Base-by-base conservation (phyloP, 2,113 vertebrate genomes). In the Mormyrus lacerda region DNA sequence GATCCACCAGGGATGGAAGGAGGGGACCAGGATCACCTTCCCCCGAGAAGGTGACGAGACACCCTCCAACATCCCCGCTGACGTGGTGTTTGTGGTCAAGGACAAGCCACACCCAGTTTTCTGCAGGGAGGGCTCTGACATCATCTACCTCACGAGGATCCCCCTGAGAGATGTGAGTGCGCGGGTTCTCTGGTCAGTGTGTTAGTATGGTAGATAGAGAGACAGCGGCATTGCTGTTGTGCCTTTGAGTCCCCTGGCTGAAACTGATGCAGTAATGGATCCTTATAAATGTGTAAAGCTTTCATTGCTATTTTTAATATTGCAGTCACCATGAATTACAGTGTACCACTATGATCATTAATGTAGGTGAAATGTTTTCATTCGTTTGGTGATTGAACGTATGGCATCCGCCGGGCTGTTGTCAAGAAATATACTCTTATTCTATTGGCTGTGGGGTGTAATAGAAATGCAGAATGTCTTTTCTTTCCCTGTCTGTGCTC, bases 1-100 rank as follows among this genome's bases (percentile, higher is more conserved):
- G 93, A 97, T 99, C 73, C 99, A 97, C 90, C 94, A 93, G 0
- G 98, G 98, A 0, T 99, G 98, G 98, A 99, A 99, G 91, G 96
- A 94, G 91, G 98, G 97, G 47, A 98, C 98, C 88, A 99, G 99
- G 92, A 98, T 99, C 93, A 99, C 98, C 0, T 99, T 99, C 93
- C 97, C 98, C 69, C 97, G 96, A 87, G 98, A 99, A 90, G 98
- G 98, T 0, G 98, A 99, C 88, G 96, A 99, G 94, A 98, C 95
- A 0, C 94, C 97, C 19, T 95, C 90, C 90, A 97, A 94, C 95
- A 97, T 99, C 93, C 98, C 98, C 0, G 97, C 98, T 0, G 98
- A 99, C 47, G 94, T 99, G 0, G 95, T 99, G 69, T 99, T 99
- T 88, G 97, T 99, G 76, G 91, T 99, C 87, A 99, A 98, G 92